Conservation (phyloP, 1,140 invertebrate species). For the Panonychus citri region DNA sequence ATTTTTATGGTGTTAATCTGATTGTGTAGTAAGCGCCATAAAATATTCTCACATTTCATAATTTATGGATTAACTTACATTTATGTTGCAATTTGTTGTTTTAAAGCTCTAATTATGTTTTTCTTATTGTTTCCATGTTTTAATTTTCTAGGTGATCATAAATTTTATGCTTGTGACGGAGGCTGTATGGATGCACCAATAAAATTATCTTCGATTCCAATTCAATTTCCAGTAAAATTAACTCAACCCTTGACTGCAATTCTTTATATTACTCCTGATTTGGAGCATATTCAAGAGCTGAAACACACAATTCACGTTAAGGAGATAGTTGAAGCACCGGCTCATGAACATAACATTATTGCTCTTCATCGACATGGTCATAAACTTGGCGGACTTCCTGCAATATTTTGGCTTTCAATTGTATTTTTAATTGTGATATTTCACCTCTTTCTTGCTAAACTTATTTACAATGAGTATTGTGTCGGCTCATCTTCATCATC, state of each 20-base stretch:
- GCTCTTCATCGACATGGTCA: constrained; percentile 76
- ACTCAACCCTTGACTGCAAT: constrained; percentile 76
- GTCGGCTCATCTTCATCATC: not conserved
- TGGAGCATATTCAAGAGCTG: constrained; percentile 69
- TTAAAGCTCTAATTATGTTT: not conserved
- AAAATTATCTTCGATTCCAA: constrained; percentile 29
- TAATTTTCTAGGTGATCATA: constrained; percentile 41
- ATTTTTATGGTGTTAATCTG: too few relatives aligned
- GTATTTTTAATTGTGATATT: constrained; percentile 70
- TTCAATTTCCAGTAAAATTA: constrained; percentile 64
- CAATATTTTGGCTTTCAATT: constrained; percentile 76
- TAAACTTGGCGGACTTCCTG: constrained; percentile 63
- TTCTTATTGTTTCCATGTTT: too few relatives aligned
- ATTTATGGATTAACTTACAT: too few relatives aligned
- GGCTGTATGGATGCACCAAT: constrained; percentile 62
- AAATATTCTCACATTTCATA: too few relatives aligned
- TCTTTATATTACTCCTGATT: constrained; percentile 72
- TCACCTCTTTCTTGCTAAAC: constrained; percentile 76
- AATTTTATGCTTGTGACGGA: constrained; percentile 74
- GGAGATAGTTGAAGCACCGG: constrained; percentile 65
- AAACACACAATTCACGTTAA: constrained; percentile 73
- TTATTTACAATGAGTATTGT: constrained; percentile 37
- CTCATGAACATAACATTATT: constrained; percentile 75
- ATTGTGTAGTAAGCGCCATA: too few relatives aligned
- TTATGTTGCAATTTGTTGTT: too few relatives aligned